phyloP scores from a whole-genome alignment of 2,113 vertebrate species.

The Athene cunicularia region DNA sequence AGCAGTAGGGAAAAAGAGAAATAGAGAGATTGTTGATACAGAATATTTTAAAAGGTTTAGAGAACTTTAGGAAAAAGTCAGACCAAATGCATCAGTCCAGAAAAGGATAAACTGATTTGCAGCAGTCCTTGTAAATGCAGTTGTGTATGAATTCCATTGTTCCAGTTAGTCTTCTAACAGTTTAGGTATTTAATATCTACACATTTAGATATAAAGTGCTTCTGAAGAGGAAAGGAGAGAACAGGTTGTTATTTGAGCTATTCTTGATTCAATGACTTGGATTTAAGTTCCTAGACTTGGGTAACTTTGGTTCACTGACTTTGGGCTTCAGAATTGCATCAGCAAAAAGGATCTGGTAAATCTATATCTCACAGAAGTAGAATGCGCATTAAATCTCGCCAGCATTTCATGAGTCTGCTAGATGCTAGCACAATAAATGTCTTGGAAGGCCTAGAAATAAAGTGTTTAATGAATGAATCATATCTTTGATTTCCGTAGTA shows the following conservation, averaged over 20 bases:
- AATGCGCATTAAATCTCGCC: not conserved
- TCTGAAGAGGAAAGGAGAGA: not conserved
- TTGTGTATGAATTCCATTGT: not conserved
- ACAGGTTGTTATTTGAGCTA: not conserved
- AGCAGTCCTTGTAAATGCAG: not conserved
- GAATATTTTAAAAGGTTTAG: not conserved
- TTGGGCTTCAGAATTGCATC: not conserved
- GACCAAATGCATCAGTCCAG: not conserved
- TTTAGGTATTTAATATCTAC: not conserved
- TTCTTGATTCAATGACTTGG: not conserved
- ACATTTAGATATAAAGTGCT: not conserved
- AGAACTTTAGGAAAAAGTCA: not conserved
- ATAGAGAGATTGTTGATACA: not conserved
- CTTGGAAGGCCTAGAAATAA: not conserved
- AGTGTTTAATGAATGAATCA: not conserved
- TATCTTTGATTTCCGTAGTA: not conserved
- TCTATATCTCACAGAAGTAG: not conserved
- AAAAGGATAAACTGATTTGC: not conserved
- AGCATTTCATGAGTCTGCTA: not conserved
- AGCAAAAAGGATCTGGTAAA: not conserved
- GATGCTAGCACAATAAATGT: not conserved
- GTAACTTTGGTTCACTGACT: not conserved
- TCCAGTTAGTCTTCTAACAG: not conserved
- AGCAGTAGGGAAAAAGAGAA: fast-evolving
- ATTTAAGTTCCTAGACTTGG: not conserved